These are phyloP conservation scores for Cynocephalus volans DNA, from an alignment of 2,113 vertebrate species.

Conservation along the genomic window DNA sequence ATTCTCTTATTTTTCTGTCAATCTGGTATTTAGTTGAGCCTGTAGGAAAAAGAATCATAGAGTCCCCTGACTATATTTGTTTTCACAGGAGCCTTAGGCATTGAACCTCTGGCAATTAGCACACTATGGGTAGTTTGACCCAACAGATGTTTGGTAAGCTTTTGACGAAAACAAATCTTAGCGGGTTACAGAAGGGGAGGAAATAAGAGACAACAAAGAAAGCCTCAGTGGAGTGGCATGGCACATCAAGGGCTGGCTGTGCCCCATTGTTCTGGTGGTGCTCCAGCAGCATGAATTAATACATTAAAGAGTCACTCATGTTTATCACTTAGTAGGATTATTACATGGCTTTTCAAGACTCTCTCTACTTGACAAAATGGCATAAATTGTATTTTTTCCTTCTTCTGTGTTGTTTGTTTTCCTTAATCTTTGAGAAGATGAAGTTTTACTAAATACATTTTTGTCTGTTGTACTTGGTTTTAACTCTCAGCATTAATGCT, in stretches of 20 bases:
- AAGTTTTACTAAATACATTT: constrained; percentile 60
- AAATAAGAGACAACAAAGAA: background rate
- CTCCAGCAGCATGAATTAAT: background rate
- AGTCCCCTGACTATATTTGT: constrained; percentile 11
- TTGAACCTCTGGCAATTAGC: background rate
- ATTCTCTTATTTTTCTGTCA: background rate
- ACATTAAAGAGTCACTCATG: constrained; percentile 12
- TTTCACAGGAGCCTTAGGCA: constrained; percentile 5
- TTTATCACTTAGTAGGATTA: constrained; percentile 43
- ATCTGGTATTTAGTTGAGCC: constrained; percentile 10
- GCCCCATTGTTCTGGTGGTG: background rate
- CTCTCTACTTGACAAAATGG: constrained; percentile 34
- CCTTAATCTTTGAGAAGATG: constrained; percentile 55
- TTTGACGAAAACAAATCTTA: constrained; percentile 72
- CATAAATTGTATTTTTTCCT: background rate
- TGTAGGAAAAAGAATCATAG: background rate
- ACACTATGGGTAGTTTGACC: constrained; percentile 32
- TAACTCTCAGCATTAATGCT: constrained; percentile 37
- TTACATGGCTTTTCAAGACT: constrained; percentile 59
- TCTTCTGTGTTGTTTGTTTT: constrained; percentile 47
- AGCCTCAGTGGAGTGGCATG: background rate
- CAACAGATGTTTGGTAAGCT: constrained; percentile 60
- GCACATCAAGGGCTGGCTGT: background rate
- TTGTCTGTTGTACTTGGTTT: constrained; percentile 19
- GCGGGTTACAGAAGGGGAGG: background rate